phyloP scores from a whole-genome alignment of 2,113 vertebrate species.

The Bubalus kerabau region DNA sequence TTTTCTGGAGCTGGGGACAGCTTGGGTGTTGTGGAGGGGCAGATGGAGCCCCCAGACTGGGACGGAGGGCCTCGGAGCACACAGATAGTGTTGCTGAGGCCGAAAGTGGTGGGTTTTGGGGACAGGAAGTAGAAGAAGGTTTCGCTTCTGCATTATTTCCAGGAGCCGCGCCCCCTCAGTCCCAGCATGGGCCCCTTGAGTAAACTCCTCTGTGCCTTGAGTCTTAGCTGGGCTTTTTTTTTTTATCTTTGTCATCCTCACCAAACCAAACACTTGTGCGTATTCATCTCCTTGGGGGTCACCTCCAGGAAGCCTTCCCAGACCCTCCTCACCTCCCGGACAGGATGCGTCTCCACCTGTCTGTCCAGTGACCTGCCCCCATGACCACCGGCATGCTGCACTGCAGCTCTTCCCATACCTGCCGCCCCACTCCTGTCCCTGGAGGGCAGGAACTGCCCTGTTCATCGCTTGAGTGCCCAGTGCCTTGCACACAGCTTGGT shows the following conservation, averaged over 20 bases:
- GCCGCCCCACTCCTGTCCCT: rapidly evolving
- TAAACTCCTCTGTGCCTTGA: background rate
- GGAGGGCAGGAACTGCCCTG: background rate
- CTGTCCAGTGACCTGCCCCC: rapidly evolving
- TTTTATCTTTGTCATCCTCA: background rate
- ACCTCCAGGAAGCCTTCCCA: background rate
- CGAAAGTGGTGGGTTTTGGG: no score
- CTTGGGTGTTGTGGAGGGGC: background rate
- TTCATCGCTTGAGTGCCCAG: background rate
- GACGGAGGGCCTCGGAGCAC: background rate
- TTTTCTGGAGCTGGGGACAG: background rate
- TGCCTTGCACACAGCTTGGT: background rate
- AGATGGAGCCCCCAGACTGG: background rate
- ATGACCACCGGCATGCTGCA: rapidly evolving
- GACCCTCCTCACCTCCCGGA: background rate
- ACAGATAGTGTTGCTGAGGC: background rate
- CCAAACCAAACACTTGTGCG: background rate
- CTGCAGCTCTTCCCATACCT: background rate
- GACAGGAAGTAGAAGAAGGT: background rate
- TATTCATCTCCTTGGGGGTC: background rate
- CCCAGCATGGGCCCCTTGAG: no score
- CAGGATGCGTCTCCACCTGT: background rate
- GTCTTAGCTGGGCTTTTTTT: background rate
- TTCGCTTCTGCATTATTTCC: background rate
- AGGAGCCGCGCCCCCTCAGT: rapidly evolving